Evolutionary conservation across 2,888 invertebrate species (phyloP), one percentile per base, ranked within the genome.

Genomic region (Ophion ventricosus): DNA sequence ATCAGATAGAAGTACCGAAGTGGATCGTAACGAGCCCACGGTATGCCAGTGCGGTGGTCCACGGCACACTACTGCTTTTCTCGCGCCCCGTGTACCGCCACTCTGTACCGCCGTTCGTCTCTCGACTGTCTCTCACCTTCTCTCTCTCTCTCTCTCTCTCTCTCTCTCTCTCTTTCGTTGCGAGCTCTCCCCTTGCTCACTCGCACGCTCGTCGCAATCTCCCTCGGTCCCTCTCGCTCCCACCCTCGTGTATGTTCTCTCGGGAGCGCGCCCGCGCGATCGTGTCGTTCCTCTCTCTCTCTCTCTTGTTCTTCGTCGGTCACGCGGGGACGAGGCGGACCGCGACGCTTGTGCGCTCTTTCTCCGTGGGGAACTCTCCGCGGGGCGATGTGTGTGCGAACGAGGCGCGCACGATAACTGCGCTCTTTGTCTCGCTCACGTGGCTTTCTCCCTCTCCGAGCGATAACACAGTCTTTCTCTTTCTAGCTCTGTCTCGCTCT

Each of bases 51-150:
- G 93, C 95, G 94, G 94, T 95, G 95, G 95, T 95, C 95, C 95
- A 95, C 95, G 95, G 95, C 95, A 95, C 95, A 95, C 95, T 95
- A 95, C 95, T 95, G 95, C 95, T 95, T 95, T 94, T 94, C 94
- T 94, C 94, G 94, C 94, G 92, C 92, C 92, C 92, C 92, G 92
- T 92, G 94, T 94, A 94, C 94, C 94, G 94, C 92, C 94, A 94
- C 92, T 92, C 94, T 94, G 94, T 94, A 94, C 94, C 93, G 93
- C 93, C 91, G 94, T 94, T 94, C 94, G 95, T 95, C 95, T 95
- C 95, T 86, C 86, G 86, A 86, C 87, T 91, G 91, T 93, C 93
- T 80, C 83, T 66, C 80, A 59, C 63, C 61, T 66, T 83, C 85
- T 84, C 87, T 85, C 78, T 82, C 83, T 63, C 85, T 87, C 86